Evolutionary conservation across 2,113 vertebrate species (phyloP), one percentile per base, ranked within the genome.

Genomic region (Prunella himalayana): DNA sequence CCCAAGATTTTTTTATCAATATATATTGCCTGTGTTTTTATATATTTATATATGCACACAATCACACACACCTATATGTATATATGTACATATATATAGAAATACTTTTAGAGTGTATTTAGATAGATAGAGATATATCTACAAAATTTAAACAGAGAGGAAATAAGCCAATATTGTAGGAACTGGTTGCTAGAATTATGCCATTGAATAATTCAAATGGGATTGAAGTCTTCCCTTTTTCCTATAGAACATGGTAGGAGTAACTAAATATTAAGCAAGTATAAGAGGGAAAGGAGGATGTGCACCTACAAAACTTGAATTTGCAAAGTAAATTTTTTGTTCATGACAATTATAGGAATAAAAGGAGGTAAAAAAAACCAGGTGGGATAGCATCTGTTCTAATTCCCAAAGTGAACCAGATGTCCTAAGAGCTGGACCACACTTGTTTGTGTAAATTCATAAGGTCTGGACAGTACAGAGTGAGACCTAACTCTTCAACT

Each of bases 21-120:
- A 75, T 5, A 8, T 18, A 11, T 61, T 16, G 7, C 13, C 7
- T 49, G 31, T 39, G 28, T 59, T 21, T 54, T 4, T 56, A 23
- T 44, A 41, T 15, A 14, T 81, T 28, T 30, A 24, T 20, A 35
- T 44, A 11, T 25, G 4, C 22, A 76, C 3, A 49, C 3, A 61
- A 17, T 39, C 10, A 20, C 21, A 39, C 5, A 53, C 6, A 9
- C 7, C 2, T 11, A 22, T 39, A 27, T 27, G 4, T 10, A 21
- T 5, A 7, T 15, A 7, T 31, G 5, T 3, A 41, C 39, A 3
- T 31, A 1, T 24, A 19, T n/a, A 35, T 5, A 35, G 2, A 23
- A 9, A 21, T 27, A 15, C 5, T 35, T 22, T 51, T 6, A 61
- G 7, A 25, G 9, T 56, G 2, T 14, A n/a, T 73, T 65, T 60